Conservation (phyloP, 2,888 invertebrate species). For the Pollenia amentaria region DNA sequence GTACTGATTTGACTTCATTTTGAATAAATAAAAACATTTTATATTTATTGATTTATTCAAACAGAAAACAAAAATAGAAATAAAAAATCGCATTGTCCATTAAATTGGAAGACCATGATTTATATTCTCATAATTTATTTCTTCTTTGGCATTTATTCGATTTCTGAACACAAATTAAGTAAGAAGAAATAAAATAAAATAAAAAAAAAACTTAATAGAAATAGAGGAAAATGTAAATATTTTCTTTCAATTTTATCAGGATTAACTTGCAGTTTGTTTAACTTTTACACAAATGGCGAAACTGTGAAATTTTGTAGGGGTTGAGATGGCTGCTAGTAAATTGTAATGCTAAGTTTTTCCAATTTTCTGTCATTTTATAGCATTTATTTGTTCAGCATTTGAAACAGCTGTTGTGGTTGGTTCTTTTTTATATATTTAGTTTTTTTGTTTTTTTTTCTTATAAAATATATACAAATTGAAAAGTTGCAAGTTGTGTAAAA, state of each 20-base stretch:
- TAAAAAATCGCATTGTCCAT: not conserved
- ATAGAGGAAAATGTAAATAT: not conserved
- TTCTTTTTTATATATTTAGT: not conserved
- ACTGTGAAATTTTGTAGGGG: too few relatives aligned
- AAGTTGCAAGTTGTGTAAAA: too few relatives aligned
- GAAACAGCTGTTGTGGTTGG: not conserved
- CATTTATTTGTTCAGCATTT: not conserved
- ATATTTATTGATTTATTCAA: not conserved
- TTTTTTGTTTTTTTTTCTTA: not conserved
- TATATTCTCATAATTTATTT: not conserved
- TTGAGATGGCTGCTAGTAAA: not conserved
- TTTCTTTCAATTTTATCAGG: conserved; percentile 1
- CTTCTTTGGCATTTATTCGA: not conserved
- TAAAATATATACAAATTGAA: not conserved
- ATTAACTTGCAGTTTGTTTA: conserved; percentile 9
- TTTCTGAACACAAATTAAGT: not conserved
- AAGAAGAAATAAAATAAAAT: not conserved
- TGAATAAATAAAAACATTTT: too few relatives aligned
- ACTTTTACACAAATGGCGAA: too few relatives aligned
- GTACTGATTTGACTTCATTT: too few relatives aligned
- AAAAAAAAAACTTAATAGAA: not conserved
- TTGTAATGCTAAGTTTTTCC: not conserved
- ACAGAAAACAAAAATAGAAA: not conserved
- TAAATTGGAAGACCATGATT: conserved; percentile 7
- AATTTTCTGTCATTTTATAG: not conserved